Evolutionary conservation across 2,888 invertebrate species (phyloP), one percentile per base, ranked within the genome.

Genomic region (Caenorhabditis sp.): DNA sequence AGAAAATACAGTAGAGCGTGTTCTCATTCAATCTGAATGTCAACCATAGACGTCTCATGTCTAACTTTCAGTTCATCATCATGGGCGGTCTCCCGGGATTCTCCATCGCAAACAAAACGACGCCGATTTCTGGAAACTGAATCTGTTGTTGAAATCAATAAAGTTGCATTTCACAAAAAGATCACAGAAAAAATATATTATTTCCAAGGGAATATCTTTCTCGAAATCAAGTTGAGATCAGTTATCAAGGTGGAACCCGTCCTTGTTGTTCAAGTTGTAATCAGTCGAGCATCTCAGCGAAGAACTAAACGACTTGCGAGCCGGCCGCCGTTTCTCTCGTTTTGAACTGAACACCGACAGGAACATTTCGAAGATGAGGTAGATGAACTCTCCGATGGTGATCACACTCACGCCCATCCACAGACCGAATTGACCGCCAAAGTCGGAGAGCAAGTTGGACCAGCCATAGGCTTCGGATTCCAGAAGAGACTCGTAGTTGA

Each of bases 401-500:
- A 89, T 89, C 32, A 89, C 88, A 65, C 82, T 82, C 8, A 89
- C 89, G 32, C 89, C 89, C 88, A 89, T 88, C 89, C 89, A 89
- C 18, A 89, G 76, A n/a, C 86, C 88, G 15, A 89, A 82, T 64
- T 89, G 89, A 35, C 90, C 90, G n/a, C 90, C 90, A 71, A 89
- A 90, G 78, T 90, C 90, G n/a, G 89, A 88, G 9, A 90, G 79
- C 37, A 90, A 80, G 76, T 90, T 90, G 8, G 89, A 82, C 77
- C 87, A 77, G 78, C 88, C 90, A 71, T 90, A 90, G 9, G 90
- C 90, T 80, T 90, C 90, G 24, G 85, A 87, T 69, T 90, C 90
- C 11, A 84, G 60, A 8, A 90, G 84, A 5, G 86, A 83, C 71
- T 90, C 90, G 72, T 90, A 90, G 76, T 90, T 90, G 64, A 90